These are phyloP conservation scores for Acanthopleura granulata DNA, from an alignment of 2,888 invertebrate genomes.

Conservation along the genomic window DNA sequence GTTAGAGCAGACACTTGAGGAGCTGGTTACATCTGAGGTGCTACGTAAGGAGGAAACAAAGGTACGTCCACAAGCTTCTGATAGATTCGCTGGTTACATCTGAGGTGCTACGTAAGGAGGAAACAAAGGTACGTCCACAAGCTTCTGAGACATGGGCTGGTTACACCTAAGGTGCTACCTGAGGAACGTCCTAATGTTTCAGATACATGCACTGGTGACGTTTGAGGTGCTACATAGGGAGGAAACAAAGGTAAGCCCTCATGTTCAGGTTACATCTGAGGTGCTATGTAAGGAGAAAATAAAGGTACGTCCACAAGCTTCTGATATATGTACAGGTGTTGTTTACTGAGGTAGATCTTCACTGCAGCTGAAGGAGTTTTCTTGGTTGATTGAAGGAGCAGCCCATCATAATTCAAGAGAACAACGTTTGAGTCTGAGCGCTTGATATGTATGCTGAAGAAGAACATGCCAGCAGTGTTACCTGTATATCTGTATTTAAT, in stretches of 20 bases:
- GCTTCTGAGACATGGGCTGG: too few relatives aligned
- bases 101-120: conserved; percentile 63
- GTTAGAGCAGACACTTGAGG: conserved; percentile 76
- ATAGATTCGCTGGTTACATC: conserved; percentile 73
- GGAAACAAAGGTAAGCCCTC: conserved; percentile 24
- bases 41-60: conserved; percentile 48
- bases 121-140: conserved; percentile 37
- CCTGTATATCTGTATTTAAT: too few relatives aligned
- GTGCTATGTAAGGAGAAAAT: conserved; percentile 52
- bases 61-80: conserved; percentile 31
- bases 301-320: conserved; percentile 33
- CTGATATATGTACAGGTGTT: too few relatives aligned
- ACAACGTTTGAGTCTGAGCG: too few relatives aligned
- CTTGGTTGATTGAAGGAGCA: too few relatives aligned
- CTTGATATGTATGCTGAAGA: too few relatives aligned
- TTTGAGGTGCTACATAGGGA: conserved; percentile 66
- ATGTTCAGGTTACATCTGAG: conserved; percentile 70
- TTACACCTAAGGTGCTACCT: conserved; percentile 69
- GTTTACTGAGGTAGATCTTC: too few relatives aligned
- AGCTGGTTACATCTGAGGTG: conserved; percentile 73
- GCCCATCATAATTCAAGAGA: too few relatives aligned
- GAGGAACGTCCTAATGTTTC: conserved; percentile 30
- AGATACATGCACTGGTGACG: conserved; percentile 73
- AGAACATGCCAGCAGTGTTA: too few relatives aligned
- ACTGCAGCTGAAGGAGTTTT: too few relatives aligned